Evolutionary conservation across 2,888 invertebrate genomes (phyloP).

Genomic region (Drosophila quinaria): DNA sequence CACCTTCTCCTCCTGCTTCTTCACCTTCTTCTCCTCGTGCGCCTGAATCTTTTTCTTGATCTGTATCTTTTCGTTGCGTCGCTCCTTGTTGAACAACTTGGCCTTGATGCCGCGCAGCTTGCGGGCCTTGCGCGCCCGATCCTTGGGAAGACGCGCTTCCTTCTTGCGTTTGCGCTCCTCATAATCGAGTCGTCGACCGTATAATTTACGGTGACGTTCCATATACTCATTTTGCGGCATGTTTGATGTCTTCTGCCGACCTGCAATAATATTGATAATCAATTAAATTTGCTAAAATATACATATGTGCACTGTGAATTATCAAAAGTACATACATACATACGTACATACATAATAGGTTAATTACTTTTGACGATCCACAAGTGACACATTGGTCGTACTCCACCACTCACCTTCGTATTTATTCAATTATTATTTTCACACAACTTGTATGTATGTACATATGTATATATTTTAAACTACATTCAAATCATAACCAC

Average conservation of each 20-base stretch:
- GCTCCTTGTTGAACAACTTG: constrained; percentile 98
- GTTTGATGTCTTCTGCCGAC: constrained; percentile 32
- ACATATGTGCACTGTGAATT: constrained; percentile 56
- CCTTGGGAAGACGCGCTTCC: constrained; percentile 97
- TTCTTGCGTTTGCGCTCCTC: constrained; percentile 98
- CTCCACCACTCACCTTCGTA: constrained; percentile 22
- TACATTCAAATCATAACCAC: constrained; percentile 5
- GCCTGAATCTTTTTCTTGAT: constrained; percentile 99
- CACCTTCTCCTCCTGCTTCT: constrained; percentile 93
- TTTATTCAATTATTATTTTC: neutral
- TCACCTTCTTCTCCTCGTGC: constrained; percentile 97
- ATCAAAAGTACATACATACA: constrained; percentile 43
- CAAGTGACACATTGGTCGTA: constrained; percentile 46
- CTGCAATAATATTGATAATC: constrained; percentile 40
- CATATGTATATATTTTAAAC: constrained; percentile 19
- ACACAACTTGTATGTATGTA: constrained; percentile 24
- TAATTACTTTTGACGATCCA: constrained; percentile 47
- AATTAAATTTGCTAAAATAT: constrained; percentile 21
- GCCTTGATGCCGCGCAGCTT: constrained; percentile 98
- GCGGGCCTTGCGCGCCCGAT: constrained; percentile 95
- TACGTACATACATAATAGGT: constrained; percentile 18
- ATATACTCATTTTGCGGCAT: constrained; percentile 99
- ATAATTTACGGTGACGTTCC: constrained; percentile 97
- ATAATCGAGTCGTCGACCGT: constrained; percentile 98
- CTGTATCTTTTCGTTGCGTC: constrained; percentile 99